Percentiles rank a stretch among this genome's conserved stretches.
Conservation (phyloP, 2,888 invertebrate species). For the Stenolophus ochropezus region DNA sequence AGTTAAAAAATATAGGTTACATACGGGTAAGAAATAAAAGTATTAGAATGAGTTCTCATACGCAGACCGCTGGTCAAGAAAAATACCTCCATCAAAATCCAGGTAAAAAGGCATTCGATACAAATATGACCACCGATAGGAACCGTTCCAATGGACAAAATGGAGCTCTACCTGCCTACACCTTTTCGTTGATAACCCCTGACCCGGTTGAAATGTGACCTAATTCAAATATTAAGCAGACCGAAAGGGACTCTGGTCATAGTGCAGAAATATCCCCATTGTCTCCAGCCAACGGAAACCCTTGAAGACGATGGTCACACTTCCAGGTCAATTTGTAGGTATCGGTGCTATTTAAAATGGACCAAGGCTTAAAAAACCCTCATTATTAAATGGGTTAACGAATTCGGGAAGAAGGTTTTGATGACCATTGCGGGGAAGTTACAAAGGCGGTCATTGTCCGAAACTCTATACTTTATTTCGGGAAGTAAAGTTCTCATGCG, state of each 20-base stretch:
- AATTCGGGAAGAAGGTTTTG: slow-evolving; percentile 48
- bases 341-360: slow-evolving; percentile 46
- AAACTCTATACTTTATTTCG: slow-evolving; percentile 40
- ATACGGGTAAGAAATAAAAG: slow-evolving; percentile 27
- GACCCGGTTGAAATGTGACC: slow-evolving; percentile 52
- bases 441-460: not conserved
- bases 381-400: slow-evolving; percentile 45
- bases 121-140: slow-evolving; percentile 39
- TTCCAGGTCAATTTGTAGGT: slow-evolving; percentile 53
- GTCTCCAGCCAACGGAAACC: slow-evolving; percentile 27
- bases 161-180: slow-evolving; percentile 46
- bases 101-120: slow-evolving; percentile 46
- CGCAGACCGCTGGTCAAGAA: slow-evolving; percentile 33
- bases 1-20: slow-evolving; percentile 1
- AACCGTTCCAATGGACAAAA: slow-evolving; percentile 19
- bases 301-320: slow-evolving; percentile 47
- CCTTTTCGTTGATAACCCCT: slow-evolving; percentile 38
- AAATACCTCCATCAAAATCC: slow-evolving; percentile 41
- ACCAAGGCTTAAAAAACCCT: slow-evolving; percentile 45
- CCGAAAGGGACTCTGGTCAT: slow-evolving; percentile 23
- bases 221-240: slow-evolving; percentile 47
- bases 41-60: slow-evolving; percentile 53
- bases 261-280: slow-evolving; percentile 16
- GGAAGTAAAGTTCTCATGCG: slow-evolving; percentile 46
- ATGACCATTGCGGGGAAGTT: not conserved